Evolutionary conservation across 2,888 invertebrate genomes (phyloP).

Genomic region (Operophtera brumata): DNA sequence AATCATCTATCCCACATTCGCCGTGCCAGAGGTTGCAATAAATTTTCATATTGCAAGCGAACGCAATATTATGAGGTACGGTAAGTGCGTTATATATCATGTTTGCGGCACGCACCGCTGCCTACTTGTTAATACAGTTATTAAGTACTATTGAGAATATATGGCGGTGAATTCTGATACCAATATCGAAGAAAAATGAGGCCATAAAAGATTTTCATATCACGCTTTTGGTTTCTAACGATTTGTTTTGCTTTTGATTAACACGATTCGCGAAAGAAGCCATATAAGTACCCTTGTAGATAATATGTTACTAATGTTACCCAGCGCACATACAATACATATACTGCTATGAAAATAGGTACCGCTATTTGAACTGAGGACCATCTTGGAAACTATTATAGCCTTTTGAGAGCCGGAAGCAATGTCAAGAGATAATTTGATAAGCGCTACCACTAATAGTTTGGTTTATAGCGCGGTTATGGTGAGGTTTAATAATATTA

Average conservation of each 20-base stretch:
- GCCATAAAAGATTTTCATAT: slow-evolving; percentile 16
- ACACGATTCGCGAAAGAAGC: background rate
- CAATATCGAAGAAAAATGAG: slow-evolving; percentile 23
- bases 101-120: slow-evolving; percentile 57
- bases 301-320: background rate
- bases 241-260: slow-evolving; percentile 26
- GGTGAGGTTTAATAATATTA: slow-evolving; percentile 25
- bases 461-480: slow-evolving; percentile 27
- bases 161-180: slow-evolving; percentile 44
- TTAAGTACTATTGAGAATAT: slow-evolving; percentile 45
- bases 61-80: slow-evolving; percentile 73
- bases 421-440: slow-evolving; percentile 53
- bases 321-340: background rate
- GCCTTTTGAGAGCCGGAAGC: slow-evolving; percentile 44
- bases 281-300: background rate
- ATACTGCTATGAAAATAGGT: background rate
- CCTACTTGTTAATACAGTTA: slow-evolving; percentile 66
- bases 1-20: slow-evolving; percentile 52
- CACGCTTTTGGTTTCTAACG: slow-evolving; percentile 30
- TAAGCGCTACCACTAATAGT: slow-evolving; percentile 43
- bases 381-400: slow-evolving; percentile 49
- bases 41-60: slow-evolving; percentile 78
- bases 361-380: slow-evolving; percentile 35
- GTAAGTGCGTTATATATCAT: slow-evolving; percentile 75
- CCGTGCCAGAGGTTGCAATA: slow-evolving; percentile 67